These are phyloP conservation scores for Gulo gulo DNA, from an alignment of 2,113 vertebrate genomes.

Conservation along the genomic window DNA sequence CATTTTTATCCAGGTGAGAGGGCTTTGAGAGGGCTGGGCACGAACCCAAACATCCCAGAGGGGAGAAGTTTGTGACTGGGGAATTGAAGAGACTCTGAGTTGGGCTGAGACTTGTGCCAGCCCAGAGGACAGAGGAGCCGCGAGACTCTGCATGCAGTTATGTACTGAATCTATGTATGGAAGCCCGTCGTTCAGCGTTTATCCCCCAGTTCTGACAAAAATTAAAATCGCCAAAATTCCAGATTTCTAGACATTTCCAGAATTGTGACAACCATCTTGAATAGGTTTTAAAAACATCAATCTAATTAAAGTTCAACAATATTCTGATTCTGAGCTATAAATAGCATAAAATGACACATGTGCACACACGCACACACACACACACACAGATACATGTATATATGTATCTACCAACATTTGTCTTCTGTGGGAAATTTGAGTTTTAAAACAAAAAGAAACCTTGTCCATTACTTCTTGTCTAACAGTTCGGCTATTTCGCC, in stretches of 20 bases:
- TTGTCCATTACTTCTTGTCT: neutral
- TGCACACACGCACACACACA: neutral
- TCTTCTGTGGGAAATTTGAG: neutral
- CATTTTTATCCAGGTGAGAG: neutral
- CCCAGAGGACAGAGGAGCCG: neutral
- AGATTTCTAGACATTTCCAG: neutral
- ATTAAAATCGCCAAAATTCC: neutral
- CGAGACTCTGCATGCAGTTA: neutral
- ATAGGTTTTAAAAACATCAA: neutral
- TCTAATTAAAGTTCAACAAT: neutral
- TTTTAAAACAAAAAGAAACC: slow-evolving; percentile 26
- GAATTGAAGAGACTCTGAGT: neutral
- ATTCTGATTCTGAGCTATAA: neutral
- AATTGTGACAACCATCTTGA: neutral
- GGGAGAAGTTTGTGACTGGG: neutral
- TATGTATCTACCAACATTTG: neutral
- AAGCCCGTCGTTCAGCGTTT: neutral
- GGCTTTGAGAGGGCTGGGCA: neutral
- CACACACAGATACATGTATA: neutral
- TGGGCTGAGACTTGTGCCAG: neutral
- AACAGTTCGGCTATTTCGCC: neutral
- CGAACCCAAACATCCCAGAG: neutral
- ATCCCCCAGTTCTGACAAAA: neutral
- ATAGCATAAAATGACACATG: neutral
- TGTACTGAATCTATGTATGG: neutral